phyloP scores from a whole-genome alignment of 1,140 invertebrate species.

The Zophobas atratus region DNA sequence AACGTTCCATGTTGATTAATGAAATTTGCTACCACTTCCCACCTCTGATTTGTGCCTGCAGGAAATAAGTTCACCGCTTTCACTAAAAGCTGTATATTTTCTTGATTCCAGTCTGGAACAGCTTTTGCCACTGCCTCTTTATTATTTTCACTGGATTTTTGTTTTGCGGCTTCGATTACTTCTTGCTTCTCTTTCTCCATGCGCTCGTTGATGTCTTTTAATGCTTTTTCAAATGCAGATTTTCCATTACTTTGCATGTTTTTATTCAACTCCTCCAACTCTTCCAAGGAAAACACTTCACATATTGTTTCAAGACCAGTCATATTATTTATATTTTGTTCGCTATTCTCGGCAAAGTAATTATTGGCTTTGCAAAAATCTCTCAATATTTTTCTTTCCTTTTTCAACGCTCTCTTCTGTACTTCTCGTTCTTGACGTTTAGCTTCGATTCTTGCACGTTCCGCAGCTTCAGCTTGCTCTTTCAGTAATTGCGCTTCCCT shows the following conservation, averaged over 20 bases:
- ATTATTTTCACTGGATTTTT: slow-evolving; percentile 66
- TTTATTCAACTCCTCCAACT: slow-evolving; percentile 85
- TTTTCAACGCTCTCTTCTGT: slow-evolving; percentile 86
- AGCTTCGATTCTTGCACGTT: slow-evolving; percentile 84
- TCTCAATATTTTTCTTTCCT: slow-evolving; percentile 89
- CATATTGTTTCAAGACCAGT: slow-evolving; percentile 92
- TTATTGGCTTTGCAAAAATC: slow-evolving; percentile 90
- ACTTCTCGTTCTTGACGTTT: slow-evolving; percentile 90
- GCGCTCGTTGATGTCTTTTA: slow-evolving; percentile 76
- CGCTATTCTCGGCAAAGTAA: slow-evolving; percentile 84
- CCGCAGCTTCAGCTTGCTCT: slow-evolving; percentile 87
- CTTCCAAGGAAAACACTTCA: slow-evolving; percentile 80
- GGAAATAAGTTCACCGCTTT: slow-evolving; percentile 98
- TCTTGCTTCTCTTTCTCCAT: slow-evolving; percentile 83
- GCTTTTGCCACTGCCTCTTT: slow-evolving; percentile 66
- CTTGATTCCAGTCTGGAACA: slow-evolving; percentile 82
- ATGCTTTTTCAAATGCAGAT: slow-evolving; percentile 76
- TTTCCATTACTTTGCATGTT: slow-evolving; percentile 77
- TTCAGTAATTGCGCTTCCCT: slow-evolving; percentile 83
- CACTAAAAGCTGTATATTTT: slow-evolving; percentile 89
- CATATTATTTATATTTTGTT: slow-evolving; percentile 87
- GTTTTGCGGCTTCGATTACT: slow-evolving; percentile 71
- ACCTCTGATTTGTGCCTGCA: slow-evolving; percentile 94
- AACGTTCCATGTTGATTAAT: slow-evolving; percentile 90
- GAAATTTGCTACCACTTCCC: slow-evolving; percentile 97